Conservation (phyloP, 2,888 invertebrate genomes). For the Xestobium rufovillosum region DNA sequence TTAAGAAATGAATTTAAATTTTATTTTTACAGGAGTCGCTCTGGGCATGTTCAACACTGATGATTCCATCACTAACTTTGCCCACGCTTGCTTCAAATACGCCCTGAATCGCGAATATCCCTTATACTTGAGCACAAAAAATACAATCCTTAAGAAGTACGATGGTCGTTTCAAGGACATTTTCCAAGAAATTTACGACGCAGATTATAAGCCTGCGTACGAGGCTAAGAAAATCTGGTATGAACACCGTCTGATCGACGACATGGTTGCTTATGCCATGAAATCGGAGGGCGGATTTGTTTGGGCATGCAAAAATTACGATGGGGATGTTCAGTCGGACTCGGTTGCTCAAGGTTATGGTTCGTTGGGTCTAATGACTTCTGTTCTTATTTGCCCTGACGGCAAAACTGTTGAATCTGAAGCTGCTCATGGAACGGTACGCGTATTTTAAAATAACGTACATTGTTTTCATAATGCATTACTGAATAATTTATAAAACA, state of each 20-base stretch:
- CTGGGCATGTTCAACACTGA: constrained; percentile 97
- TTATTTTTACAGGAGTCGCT: too few species aligned
- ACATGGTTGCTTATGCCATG: constrained; percentile 98
- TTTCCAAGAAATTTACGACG: constrained; percentile 90
- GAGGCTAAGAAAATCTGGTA: constrained; percentile 92
- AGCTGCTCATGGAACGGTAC: constrained; percentile 97
- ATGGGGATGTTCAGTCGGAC: constrained; percentile 98
- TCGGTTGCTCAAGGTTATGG: constrained; percentile 96
- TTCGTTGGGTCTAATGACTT: constrained; percentile 96
- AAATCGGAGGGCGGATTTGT: constrained; percentile 98
- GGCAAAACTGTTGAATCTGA: constrained; percentile 97
- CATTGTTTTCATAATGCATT: constrained; percentile 90
- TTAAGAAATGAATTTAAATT: too few species aligned
- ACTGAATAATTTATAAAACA: constrained; percentile 29
- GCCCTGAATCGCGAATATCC: constrained; percentile 81
- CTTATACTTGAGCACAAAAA: constrained; percentile 91
- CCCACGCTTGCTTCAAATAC: constrained; percentile 88
- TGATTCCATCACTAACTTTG: constrained; percentile 87
- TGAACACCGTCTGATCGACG: constrained; percentile 96
- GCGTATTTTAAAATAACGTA: too few species aligned
- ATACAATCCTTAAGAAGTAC: constrained; percentile 92
- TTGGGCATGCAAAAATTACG: constrained; percentile 99
- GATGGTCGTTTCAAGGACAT: constrained; percentile 97
- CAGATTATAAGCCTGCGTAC: constrained; percentile 74
- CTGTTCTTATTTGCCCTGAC: constrained; percentile 93